Evolutionary conservation across 2,113 vertebrate genomes (phyloP).

Genomic region (Lipotes vexillifer): DNA sequence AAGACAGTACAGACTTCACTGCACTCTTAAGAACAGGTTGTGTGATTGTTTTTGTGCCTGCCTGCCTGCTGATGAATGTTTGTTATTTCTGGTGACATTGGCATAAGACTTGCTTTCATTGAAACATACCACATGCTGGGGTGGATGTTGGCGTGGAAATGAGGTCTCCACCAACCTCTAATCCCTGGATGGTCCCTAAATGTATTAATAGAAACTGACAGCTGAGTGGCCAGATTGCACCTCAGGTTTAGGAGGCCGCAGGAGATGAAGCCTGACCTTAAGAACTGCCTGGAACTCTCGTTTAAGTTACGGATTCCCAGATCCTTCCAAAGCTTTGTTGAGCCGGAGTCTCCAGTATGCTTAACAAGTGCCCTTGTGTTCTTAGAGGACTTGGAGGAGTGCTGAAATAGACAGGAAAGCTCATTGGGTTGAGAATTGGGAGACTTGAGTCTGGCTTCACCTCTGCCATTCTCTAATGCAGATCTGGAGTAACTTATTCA

Average conservation of each 20-base stretch:
- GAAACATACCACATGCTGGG: not conserved
- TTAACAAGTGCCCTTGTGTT: not conserved
- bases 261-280: not conserved
- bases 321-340: not conserved
- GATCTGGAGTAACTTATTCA: not conserved
- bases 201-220: not conserved
- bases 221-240: not conserved
- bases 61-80: not conserved
- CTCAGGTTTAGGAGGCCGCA: not conserved
- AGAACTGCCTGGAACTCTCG: not conserved
- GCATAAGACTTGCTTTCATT: not conserved
- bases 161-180: not conserved
- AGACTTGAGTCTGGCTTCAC: not conserved
- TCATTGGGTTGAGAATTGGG: not conserved
- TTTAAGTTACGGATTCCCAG: not conserved
- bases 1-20: not conserved
- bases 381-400: not conserved
- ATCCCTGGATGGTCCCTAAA: not conserved
- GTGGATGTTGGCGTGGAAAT: not conserved
- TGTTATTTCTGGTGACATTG: not conserved
- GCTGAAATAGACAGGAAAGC: not conserved
- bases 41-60: not conserved
- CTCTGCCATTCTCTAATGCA: not conserved
- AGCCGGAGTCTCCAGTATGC: not conserved
- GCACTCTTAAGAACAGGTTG: not conserved